These are phyloP conservation scores for Knipowitschia caucasica DNA, from an alignment of 2,797 vertebrate genomes.

Conservation along the genomic window DNA sequence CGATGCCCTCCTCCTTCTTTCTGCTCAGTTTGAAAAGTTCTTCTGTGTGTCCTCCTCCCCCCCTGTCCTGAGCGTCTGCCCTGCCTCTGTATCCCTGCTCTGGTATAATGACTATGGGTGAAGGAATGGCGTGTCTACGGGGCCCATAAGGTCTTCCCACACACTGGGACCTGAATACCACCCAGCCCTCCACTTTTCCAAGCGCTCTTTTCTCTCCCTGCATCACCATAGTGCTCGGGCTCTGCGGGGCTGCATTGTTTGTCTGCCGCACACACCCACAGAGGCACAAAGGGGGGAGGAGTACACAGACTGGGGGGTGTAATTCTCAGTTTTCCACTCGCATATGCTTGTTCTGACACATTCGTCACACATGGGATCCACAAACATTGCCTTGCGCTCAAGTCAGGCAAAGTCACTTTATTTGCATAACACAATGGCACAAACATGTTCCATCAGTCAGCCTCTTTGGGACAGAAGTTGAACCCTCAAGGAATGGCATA, in stretches of 20 bases:
- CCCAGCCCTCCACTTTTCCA: constrained; percentile 54
- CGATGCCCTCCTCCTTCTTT: constrained; percentile 31
- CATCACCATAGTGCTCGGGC: constrained; percentile 38
- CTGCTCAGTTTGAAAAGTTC: constrained; percentile 49
- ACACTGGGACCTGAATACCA: constrained; percentile 51
- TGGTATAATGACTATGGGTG: constrained; percentile 56
- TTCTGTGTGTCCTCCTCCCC: constrained; percentile 48
- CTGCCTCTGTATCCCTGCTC: constrained; percentile 33
- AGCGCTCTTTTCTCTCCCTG: constrained; percentile 53
- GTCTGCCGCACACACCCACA: constrained; percentile 51
- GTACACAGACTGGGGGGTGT: constrained; percentile 49
- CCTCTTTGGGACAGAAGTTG: neutral
- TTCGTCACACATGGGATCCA: constrained; percentile 52
- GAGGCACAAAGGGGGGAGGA: constrained; percentile 45
- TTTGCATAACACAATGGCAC: constrained; percentile 1
- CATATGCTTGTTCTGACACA: constrained; percentile 32
- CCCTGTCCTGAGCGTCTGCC: constrained; percentile 36
- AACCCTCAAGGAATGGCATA: neutral
- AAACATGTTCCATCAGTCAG: neutral
- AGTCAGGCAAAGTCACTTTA: constrained; percentile 6
- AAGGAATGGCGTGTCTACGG: constrained; percentile 62
- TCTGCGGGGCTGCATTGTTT: constrained; percentile 61
- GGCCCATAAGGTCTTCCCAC: constrained; percentile 66
- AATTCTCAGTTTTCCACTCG: constrained; percentile 39
- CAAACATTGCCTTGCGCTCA: constrained; percentile 20